Base-by-base conservation (phyloP, 2,113 vertebrate species). In the Deroptyus accipitrinus region DNA sequence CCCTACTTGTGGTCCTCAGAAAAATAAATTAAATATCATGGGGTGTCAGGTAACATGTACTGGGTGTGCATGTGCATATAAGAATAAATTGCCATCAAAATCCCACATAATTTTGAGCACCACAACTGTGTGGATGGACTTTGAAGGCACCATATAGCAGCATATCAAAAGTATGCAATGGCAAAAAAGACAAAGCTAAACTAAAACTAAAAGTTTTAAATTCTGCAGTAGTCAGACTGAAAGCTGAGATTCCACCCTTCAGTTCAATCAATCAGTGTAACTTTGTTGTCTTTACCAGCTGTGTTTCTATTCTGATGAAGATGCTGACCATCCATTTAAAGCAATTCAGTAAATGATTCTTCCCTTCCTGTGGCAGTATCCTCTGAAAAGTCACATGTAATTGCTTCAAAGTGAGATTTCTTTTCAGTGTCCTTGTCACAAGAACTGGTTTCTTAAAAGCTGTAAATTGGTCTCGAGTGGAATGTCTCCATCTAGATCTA, bases 11-110 rank as follows among this genome's bases (percentile, higher is more conserved):
- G 66, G 22, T 16, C n/a, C 46, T 46, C 49, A 77, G 19, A 7
- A 86, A 80, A 88, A 68, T 4, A 39, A 35, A 8, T 66, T 52
- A 5, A 66, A 44, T 10, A 3, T 41, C 44, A 57, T 13, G 7
- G 6, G 15, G 6, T 41, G 5, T 41, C 61, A 44, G 41, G 14
- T 63, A 31, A 54, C 4, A 1, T 6, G 9, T 11, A 7, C 10
- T 22, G 3, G 0, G 12, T 49, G 17, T 74, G 44, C 9, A 16
- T 2, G 0, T 16, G 3, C 23, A 3, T 6, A 7, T 25, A 20
- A 92, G 42, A 72, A 80, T 31, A 79, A 86, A 31, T 17, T 33
- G 9, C 30, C 14, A 10, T 69, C 37, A 61, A 68, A 66, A 4
- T 64, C 33, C 8, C n/a, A 27, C 12, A 42, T 31, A 20, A 62